Percentiles rank a stretch among this genome's conserved stretches.
These are phyloP conservation scores for Chloromyia formosa DNA, from an alignment of 2,888 invertebrate genomes.

Conservation along the genomic window DNA sequence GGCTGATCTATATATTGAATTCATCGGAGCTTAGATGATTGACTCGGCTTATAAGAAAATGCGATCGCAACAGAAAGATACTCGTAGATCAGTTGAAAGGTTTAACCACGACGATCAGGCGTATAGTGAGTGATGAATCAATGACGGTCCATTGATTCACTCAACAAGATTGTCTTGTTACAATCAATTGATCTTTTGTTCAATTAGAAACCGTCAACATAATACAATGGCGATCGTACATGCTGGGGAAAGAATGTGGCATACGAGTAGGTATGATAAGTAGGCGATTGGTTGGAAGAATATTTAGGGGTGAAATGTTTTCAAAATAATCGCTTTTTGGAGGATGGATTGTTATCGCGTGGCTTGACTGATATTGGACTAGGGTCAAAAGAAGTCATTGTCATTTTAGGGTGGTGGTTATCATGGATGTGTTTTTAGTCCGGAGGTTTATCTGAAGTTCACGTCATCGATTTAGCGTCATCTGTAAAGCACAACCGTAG, in stretches of 20 bases:
- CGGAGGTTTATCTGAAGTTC: no score
- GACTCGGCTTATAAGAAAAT: no score
- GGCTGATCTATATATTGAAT: no score
- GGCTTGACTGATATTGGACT: no score
- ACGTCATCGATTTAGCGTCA: no score
- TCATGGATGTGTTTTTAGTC: no score
- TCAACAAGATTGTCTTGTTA: constrained; percentile 38
- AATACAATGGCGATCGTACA: constrained; percentile 1
- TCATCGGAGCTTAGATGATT: no score
- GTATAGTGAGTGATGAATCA: not conserved
- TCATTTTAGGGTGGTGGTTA: no score
- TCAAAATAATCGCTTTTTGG: not conserved
- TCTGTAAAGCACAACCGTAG: no score
- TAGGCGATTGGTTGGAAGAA: not conserved
- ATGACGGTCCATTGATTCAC: constrained; percentile 39
- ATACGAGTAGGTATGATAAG: not conserved
- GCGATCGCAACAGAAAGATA: constrained; percentile 1
- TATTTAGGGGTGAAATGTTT: not conserved
- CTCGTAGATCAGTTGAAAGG: not conserved
- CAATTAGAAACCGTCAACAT: constrained; percentile 27
- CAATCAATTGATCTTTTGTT: constrained; percentile 42
- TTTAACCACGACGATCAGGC: not conserved
- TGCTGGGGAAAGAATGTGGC: not conserved
- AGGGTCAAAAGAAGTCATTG: no score
- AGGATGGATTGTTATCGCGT: not conserved